Evolutionary conservation across 35 echinoderm and acorn worm species (phyloP).

Genomic region (Apostichopus californicus): DNA sequence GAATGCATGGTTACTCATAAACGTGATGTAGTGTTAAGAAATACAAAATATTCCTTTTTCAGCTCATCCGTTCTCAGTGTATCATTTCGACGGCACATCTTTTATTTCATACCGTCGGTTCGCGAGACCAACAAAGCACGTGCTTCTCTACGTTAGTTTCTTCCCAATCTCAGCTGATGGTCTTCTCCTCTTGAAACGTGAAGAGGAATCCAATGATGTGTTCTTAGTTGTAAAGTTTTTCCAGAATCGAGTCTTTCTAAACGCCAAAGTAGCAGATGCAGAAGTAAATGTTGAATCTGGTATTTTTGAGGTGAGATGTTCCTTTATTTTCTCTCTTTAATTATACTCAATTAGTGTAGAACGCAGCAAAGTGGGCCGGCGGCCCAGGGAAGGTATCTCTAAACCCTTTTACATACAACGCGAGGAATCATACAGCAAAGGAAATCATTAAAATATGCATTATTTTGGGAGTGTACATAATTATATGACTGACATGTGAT

Average conservation of each 20-base stretch:
- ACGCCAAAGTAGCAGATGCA: conserved; percentile 53
- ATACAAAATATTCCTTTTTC: not conserved
- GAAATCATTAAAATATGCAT: too few species aligned
- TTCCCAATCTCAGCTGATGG: conserved; percentile 38
- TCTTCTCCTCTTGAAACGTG: conserved; percentile 64
- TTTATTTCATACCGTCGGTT: conserved; percentile 78
- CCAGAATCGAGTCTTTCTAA: conserved; percentile 52
- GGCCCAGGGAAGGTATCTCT: too few species aligned
- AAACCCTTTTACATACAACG: too few species aligned
- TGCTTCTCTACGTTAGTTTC: conserved; percentile 77
- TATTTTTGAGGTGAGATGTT: not conserved
- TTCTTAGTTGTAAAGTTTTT: conserved; percentile 47
- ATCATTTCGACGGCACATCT: conserved; percentile 63
- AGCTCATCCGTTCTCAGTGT: conserved; percentile 47
- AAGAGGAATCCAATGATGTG: conserved; percentile 39
- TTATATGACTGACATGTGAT: too few species aligned
- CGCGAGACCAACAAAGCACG: conserved; percentile 64
- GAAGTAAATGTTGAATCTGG: conserved; percentile 57
- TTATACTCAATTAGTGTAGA: not conserved
- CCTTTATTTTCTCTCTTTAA: not conserved
- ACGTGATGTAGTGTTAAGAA: too few species aligned
- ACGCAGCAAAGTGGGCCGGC: not conserved
- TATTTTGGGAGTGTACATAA: not conserved
- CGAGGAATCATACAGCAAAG: too few species aligned
- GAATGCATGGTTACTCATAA: too few species aligned